Conservation (phyloP, 2,113 vertebrate genomes). For the Rhineura floridana region DNA sequence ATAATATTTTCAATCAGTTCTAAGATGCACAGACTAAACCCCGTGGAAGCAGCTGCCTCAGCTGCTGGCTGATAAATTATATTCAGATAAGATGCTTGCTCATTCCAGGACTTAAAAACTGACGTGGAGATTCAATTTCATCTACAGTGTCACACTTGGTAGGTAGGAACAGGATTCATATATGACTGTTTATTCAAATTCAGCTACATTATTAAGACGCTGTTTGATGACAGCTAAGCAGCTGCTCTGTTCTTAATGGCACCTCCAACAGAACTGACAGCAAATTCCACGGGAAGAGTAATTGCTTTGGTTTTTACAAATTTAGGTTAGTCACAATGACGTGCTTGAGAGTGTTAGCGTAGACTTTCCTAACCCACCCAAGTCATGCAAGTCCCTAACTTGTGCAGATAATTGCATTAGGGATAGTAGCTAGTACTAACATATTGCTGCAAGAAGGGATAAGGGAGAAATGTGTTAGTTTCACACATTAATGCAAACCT, state of each 20-base stretch:
- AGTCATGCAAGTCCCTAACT: not conserved
- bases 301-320: constrained; percentile 19
- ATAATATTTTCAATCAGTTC: constrained; percentile 64
- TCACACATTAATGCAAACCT: too few relatives aligned
- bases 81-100: constrained; percentile 43
- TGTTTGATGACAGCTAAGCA: not conserved
- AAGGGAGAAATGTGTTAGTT: too few relatives aligned
- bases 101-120: constrained; percentile 39
- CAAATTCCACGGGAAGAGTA: rapidly evolving
- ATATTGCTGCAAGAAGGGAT: too few relatives aligned
- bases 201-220: not conserved
- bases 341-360: not conserved
- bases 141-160: not conserved
- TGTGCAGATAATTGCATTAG: constrained; percentile 2
- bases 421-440: not conserved
- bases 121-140: not conserved
- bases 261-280: not conserved
- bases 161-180: constrained; percentile 40
- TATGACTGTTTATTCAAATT: not conserved
- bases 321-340: constrained; percentile 20
- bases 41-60: constrained; percentile 43
- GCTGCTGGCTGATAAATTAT: constrained; percentile 51
- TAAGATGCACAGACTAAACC: constrained; percentile 58
- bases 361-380: not conserved
- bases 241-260: not conserved